Evolutionary conservation across 2,888 invertebrate genomes (phyloP), one percentile per base, ranked within the genome.

Genomic region (Parnassius mnemosyne): DNA sequence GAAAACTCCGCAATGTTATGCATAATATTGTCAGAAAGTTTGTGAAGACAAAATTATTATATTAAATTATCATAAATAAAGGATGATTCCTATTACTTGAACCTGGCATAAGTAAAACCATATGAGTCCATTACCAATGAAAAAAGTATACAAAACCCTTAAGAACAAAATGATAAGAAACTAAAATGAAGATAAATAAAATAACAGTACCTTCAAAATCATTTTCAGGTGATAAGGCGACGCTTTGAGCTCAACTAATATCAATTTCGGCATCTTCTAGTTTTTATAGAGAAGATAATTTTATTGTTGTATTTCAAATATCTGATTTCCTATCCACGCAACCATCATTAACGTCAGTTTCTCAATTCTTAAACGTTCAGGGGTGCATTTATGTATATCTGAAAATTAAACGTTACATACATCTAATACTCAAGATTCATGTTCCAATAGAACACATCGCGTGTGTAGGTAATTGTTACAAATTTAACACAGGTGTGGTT

Each of bases 191-290:
- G 20, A 34, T 66, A 67, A 50, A 9, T 0, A 25, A 13, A 50
- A 41, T 10, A 20, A 47, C 20, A 49, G 16, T 68, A 70, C 71
- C 70, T 71, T 69, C 66, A 64, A 69, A 68, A 68, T 62, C 69
- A 72, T 71, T 61, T 62, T 63, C 51, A 44, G 50, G 44, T 47
- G 46, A 34, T 58, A 44, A 50, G 44, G 16, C 51, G 42, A 51
- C 16, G 51, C 16, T 52, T 55, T 53, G 11, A 55, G 42, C 25
- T 55, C 55, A 59, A 59, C 63, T 63, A 46, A 55, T 63, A 55
- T 59, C 63, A 63, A 59, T 52, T 16, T 20, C 12, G 46, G 47
- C 42, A 51, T 65, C 54, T 25, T 20, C 16, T 42, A 55, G 53
- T 55, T 61, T 61, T 58, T 65, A 65, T 65, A 61, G 50, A 50